Conservation (phyloP, 2,888 invertebrate genomes). For the Pterostichus madidus region DNA sequence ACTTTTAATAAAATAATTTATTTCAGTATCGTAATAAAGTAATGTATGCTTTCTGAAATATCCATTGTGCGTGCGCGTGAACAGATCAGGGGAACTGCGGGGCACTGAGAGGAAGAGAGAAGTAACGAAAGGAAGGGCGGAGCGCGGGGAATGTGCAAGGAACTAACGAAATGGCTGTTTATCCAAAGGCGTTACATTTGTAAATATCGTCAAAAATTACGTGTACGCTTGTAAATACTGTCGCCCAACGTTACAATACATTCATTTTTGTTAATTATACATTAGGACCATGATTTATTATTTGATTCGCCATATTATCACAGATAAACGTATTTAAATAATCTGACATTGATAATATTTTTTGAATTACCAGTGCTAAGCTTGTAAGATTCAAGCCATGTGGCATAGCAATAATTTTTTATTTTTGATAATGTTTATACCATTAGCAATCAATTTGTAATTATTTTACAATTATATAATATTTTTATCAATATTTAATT, state of each 20-base stretch:
- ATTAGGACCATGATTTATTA: neutral
- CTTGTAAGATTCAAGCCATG: neutral
- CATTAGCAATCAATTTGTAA: neutral
- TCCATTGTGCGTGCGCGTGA: conserved; percentile 72
- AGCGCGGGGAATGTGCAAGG: conserved; percentile 65
- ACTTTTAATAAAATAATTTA: conserved; percentile 54
- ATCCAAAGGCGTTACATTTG: conserved; percentile 54
- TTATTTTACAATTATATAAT: conserved; percentile 17
- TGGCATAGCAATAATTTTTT: conserved; percentile 26
- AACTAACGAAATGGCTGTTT: conserved; percentile 69
- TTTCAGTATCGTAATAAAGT: conserved; percentile 68
- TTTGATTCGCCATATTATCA: conserved; percentile 1
- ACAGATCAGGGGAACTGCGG: conserved; percentile 54
- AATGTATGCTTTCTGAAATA: conserved; percentile 71
- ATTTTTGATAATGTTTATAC: neutral
- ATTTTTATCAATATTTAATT: neutral
- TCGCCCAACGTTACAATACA: neutral
- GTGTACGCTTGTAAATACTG: neutral
- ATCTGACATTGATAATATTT: conserved; percentile 40
- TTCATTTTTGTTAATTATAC: neutral
- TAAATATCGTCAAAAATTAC: conserved; percentile 26
- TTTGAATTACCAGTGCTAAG: conserved; percentile 12
- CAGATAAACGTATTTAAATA: conserved; percentile 4
- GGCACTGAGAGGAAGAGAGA: conserved; percentile 50
- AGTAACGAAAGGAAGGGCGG: conserved; percentile 60